These are phyloP conservation scores for Rhingia campestris DNA, from an alignment of 2,888 invertebrate genomes.

Conservation along the genomic window DNA sequence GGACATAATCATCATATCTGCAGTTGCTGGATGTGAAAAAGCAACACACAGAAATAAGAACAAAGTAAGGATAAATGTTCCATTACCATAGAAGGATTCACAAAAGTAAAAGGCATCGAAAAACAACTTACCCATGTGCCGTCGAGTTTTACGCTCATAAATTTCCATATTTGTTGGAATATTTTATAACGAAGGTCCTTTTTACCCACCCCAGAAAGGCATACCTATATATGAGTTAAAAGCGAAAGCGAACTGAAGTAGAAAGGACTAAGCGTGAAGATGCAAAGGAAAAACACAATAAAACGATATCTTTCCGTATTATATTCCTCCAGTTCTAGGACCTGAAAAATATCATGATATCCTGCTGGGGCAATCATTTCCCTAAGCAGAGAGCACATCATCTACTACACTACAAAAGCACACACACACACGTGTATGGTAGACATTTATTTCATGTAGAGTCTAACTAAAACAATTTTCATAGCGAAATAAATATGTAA, in stretches of 20 bases:
- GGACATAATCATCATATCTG: constrained; percentile 29
- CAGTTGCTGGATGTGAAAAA: background rate
- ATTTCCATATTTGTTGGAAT: constrained; percentile 51
- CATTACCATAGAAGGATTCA: constrained; percentile 36
- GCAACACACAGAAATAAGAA: constrained; percentile 8
- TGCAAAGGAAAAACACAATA: constrained; percentile 21
- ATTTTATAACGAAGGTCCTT: constrained; percentile 33
- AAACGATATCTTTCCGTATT: constrained; percentile 39
- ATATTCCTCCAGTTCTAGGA: constrained; percentile 29
- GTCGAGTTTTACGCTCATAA: constrained; percentile 40
- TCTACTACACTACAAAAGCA: background rate
- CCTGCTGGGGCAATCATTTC: constrained; percentile 42
- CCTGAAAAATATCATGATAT: constrained; percentile 23
- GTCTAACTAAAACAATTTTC: constrained; percentile 57
- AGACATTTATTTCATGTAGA: constrained; percentile 38
- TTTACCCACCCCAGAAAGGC: background rate
- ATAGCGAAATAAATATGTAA: constrained; percentile 47
- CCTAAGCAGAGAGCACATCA: constrained; percentile 5
- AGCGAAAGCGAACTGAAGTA: constrained; percentile 38
- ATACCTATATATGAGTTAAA: constrained; percentile 27
- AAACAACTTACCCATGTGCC: constrained; percentile 16
- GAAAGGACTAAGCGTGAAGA: background rate
- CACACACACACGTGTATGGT: background rate
- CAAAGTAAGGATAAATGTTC: constrained; percentile 38
- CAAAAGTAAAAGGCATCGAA: constrained; percentile 6